Evolutionary conservation across 2,797 vertebrate genomes (phyloP).

Genomic region (Jordanella pulchra): DNA sequence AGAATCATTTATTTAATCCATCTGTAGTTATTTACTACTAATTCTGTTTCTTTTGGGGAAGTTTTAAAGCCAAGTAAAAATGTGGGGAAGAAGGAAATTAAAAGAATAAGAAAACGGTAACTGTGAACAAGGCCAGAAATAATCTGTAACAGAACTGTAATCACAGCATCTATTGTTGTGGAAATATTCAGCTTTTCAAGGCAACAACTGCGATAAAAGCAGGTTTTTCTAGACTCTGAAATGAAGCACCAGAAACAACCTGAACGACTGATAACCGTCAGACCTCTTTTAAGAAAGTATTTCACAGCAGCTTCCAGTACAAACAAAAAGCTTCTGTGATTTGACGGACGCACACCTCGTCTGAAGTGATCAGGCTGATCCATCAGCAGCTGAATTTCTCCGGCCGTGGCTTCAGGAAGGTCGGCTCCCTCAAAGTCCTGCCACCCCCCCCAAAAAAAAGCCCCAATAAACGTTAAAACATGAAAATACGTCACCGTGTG

Average conservation of each 20-base stretch:
- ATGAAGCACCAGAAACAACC: not conserved
- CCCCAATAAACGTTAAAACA: not conserved
- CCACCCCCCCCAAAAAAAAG: not conserved
- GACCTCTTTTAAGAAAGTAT: not conserved
- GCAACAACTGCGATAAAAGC: not conserved
- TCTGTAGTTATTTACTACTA: too few relatives aligned
- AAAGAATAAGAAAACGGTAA: not conserved
- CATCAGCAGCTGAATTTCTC: constrained; percentile 81
- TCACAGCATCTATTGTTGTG: too few relatives aligned
- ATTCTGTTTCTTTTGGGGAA: not conserved
- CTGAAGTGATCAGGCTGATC: constrained; percentile 75
- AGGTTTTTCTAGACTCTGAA: not conserved
- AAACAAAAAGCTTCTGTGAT: not conserved
- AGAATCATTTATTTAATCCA: not conserved
- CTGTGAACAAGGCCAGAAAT: not conserved
- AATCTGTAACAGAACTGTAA: too few relatives aligned
- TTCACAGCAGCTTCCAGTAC: not conserved
- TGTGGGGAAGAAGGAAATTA: not conserved
- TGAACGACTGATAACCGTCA: too few relatives aligned
- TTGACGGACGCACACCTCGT: constrained; percentile 45
- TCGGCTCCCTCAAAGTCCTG: constrained; percentile 76
- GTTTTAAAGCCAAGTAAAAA: not conserved
- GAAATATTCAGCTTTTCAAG: not conserved
- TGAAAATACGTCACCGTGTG: not conserved
- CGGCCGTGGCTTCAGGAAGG: constrained; percentile 77